phyloP scores from a whole-genome alignment of 2,113 vertebrate genomes.

The Nestor notabilis region DNA sequence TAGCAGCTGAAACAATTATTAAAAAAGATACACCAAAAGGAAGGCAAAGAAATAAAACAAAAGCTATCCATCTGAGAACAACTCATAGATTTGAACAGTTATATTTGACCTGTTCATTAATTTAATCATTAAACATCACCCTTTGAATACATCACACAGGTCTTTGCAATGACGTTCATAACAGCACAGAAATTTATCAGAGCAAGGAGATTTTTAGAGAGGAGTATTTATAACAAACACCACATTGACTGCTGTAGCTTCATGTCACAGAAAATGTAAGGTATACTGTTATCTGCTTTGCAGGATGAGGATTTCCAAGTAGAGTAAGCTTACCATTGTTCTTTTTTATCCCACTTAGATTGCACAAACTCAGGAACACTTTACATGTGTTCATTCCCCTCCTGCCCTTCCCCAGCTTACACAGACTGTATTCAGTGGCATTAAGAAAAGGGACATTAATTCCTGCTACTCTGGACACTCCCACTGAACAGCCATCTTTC shows the following conservation, averaged over 20 bases:
- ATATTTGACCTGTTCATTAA: neutral
- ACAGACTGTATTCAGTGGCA: neutral
- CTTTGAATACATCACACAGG: neutral
- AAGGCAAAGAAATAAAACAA: conserved; percentile 2
- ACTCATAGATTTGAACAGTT: neutral
- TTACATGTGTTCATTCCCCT: neutral
- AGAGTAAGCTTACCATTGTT: neutral
- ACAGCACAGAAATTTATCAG: neutral
- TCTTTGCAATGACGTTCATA: neutral
- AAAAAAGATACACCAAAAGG: conserved; percentile 16
- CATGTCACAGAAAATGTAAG: neutral
- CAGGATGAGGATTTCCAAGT: neutral
- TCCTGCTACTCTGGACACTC: neutral
- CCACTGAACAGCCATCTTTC: neutral
- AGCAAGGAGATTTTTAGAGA: neutral
- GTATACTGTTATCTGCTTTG: neutral
- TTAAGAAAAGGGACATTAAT: neutral
- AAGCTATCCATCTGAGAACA: neutral
- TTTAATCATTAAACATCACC: neutral
- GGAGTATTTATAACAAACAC: neutral
- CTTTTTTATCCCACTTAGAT: neutral
- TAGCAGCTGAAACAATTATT: conserved; percentile 61
- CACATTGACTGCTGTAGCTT: neutral
- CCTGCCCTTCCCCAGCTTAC: neutral
- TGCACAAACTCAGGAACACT: neutral